A percentile compares a stretch with the other conserved stretches of the same genome.
These are phyloP conservation scores for Odontomyia ornata DNA, from an alignment of 2,888 invertebrate species.

Conservation along the genomic window DNA sequence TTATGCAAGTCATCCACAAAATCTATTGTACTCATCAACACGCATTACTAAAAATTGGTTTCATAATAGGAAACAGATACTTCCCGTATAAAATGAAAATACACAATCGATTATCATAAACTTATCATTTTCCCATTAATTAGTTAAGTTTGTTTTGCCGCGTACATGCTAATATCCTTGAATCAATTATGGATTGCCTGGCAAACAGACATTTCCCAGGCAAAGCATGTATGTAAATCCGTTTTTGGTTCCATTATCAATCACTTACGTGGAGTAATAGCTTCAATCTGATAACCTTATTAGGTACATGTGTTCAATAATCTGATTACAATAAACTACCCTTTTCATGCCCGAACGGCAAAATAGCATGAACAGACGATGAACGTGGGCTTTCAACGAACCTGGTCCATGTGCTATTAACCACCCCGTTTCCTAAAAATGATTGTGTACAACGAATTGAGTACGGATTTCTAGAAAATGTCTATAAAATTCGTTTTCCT, in stretches of 20 bases:
- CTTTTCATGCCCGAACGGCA: slow-evolving; percentile 4
- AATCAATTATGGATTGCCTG: slow-evolving; percentile 1
- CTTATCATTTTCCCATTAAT: neutral
- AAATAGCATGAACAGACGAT: neutral
- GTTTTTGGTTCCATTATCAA: slow-evolving; percentile 9
- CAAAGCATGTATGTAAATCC: neutral
- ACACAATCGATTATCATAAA: too few relatives aligned
- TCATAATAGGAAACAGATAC: too few relatives aligned
- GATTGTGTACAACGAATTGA: neutral
- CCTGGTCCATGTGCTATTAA: neutral
- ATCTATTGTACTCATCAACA: too few relatives aligned
- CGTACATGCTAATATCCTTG: neutral
- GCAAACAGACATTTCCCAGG: neutral
- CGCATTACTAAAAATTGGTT: too few relatives aligned
- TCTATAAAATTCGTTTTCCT: slow-evolving; percentile 4
- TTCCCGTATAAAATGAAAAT: too few relatives aligned
- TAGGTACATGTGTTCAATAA: slow-evolving; percentile 29
- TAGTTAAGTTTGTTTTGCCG: neutral
- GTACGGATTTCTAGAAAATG: neutral
- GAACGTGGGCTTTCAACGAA: neutral
- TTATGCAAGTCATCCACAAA: too few relatives aligned
- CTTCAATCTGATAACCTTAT: slow-evolving; percentile 26
- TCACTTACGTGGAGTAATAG: slow-evolving; percentile 19
- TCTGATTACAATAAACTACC: slow-evolving; percentile 40
- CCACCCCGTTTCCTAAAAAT: neutral